phyloP scores from a whole-genome alignment of 2,888 invertebrate species.

The Aphidoletes aphidimyza region DNA sequence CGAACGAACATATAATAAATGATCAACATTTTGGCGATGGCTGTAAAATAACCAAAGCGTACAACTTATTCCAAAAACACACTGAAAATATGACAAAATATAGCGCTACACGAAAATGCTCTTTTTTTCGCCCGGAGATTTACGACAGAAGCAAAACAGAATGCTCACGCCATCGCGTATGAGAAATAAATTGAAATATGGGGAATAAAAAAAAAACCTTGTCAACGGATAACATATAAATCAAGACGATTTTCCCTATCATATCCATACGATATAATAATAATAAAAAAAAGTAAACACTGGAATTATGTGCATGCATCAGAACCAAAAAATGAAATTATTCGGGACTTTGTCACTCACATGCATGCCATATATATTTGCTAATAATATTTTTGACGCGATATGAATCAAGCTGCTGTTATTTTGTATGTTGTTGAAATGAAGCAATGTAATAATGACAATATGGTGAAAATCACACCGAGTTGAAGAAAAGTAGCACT shows the following conservation, averaged over 20 bases:
- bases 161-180: neutral
- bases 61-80: neutral
- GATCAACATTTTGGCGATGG: conserved; percentile 1
- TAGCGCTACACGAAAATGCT: neutral
- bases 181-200: conserved; percentile 34
- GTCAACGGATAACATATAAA: conserved; percentile 51
- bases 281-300: neutral
- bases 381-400: conserved; percentile 26
- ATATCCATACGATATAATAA: no score
- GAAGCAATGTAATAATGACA: neutral
- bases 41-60: neutral
- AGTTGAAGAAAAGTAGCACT: no score
- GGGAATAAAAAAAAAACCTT: conserved; percentile 30
- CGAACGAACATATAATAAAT: conserved; percentile 43
- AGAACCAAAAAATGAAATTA: conserved; percentile 31
- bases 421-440: neutral
- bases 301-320: neutral
- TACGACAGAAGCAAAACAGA: neutral
- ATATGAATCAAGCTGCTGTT: neutral
- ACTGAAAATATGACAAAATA: conserved; percentile 29
- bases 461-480: neutral
- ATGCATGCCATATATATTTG: conserved; percentile 1
- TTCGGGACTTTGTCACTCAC: neutral
- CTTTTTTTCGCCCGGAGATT: no score
- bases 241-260: conserved; percentile 32